Conservation (phyloP, 2,888 invertebrate species). For the Gymnosoma rotundatum region DNA sequence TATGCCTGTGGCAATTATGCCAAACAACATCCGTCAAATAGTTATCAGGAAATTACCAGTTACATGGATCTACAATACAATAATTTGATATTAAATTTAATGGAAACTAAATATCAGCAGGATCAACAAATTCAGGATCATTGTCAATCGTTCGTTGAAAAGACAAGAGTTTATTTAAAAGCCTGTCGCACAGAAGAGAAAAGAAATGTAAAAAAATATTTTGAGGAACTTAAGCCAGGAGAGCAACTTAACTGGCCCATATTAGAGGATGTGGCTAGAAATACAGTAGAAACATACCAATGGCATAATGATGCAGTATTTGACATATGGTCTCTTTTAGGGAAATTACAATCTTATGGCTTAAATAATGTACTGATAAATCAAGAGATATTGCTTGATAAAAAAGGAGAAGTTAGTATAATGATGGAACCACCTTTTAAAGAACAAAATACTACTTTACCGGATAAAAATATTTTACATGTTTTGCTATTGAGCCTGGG, state of each 20-base stretch:
- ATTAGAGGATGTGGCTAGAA: conserved; percentile 13
- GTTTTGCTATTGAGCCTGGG: conserved; percentile 15
- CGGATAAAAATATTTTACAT: neutral
- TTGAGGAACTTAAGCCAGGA: conserved; percentile 74
- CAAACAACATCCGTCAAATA: conserved; percentile 63
- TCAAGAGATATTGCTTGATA: conserved; percentile 16
- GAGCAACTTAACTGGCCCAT: conserved; percentile 74
- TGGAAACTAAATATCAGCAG: conserved; percentile 45
- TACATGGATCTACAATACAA: conserved; percentile 76
- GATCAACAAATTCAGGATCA: neutral
- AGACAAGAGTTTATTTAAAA: conserved; percentile 72
- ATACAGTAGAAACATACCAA: neutral
- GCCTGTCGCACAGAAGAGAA: conserved; percentile 71
- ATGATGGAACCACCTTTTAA: conserved; percentile 16
- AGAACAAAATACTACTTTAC: neutral
- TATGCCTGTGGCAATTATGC: conserved; percentile 78
- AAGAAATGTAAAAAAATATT: conserved; percentile 70
- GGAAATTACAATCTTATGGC: conserved; percentile 74
- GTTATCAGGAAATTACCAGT: conserved; percentile 74
- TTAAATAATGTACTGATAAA: conserved; percentile 70
- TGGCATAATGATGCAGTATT: conserved; percentile 70
- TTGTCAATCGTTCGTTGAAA: conserved; percentile 57
- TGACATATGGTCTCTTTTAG: conserved; percentile 73
- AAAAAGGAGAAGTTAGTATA: neutral
- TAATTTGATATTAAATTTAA: conserved; percentile 69